These are phyloP conservation scores for Tinamus major DNA, from an alignment of 2,797 vertebrate genomes.

Conservation along the genomic window DNA sequence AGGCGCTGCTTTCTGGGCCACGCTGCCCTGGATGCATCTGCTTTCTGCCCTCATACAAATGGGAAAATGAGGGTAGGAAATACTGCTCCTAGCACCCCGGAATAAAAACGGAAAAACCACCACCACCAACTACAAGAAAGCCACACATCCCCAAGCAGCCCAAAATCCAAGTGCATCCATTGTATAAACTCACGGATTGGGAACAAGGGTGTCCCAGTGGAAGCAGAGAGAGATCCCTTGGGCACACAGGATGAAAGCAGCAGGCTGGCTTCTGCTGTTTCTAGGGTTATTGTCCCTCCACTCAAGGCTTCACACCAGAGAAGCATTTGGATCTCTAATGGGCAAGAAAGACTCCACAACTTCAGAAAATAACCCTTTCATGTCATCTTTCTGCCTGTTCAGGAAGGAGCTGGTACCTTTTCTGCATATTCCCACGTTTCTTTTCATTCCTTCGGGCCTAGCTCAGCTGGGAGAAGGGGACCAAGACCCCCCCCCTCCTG, in stretches of 20 bases:
- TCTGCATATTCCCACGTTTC: background rate
- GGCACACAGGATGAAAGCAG: background rate
- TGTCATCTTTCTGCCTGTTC: background rate
- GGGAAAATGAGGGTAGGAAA: background rate
- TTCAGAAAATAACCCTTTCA: background rate
- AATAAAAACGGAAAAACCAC: accelerated
- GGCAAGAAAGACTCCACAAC: background rate
- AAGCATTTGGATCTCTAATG: background rate
- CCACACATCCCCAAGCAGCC: background rate
- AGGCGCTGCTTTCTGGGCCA: background rate
- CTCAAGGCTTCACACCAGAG: background rate
- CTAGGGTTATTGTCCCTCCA: background rate
- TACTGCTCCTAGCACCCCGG: background rate
- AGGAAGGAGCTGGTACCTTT: background rate
- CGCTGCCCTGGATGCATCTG: background rate
- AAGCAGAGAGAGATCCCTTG: background rate
- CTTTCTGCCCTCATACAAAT: background rate
- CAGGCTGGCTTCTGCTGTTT: background rate
- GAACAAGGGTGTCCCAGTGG: background rate
- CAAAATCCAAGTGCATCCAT: background rate
- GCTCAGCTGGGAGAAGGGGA: background rate
- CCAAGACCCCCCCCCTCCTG: background rate
- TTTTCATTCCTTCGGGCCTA: background rate
- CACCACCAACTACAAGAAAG: background rate
- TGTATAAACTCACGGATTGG: background rate